These are phyloP conservation scores for Pterocles burchelli DNA, from an alignment of 2,113 vertebrate genomes.

Conservation along the genomic window DNA sequence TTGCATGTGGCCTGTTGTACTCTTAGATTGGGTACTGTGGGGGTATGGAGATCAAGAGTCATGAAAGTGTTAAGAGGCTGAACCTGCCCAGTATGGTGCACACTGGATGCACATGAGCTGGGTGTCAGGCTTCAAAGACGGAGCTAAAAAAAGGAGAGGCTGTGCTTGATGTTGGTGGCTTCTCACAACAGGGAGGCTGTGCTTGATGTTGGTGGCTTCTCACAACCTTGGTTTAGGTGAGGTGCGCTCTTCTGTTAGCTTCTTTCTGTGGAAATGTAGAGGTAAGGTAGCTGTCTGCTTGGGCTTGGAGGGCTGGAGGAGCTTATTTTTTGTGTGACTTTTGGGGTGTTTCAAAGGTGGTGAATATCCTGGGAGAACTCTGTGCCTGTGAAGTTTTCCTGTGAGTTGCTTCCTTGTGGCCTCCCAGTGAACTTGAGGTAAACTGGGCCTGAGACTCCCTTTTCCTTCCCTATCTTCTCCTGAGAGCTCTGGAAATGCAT, in stretches of 20 bases:
- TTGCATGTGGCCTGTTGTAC: not conserved
- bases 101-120: not conserved
- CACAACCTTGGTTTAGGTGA: accelerated
- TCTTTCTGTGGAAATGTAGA: not conserved
- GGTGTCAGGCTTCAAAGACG: not conserved
- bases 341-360: not conserved
- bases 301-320: not conserved
- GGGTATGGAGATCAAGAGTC: not conserved
- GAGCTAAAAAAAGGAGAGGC: not conserved
- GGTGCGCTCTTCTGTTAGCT: not conserved
- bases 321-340: not conserved
- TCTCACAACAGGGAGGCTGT: not conserved
- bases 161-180: not conserved
- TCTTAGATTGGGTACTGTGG: accelerated
- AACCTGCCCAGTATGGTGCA: not conserved
- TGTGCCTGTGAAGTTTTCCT: not conserved
- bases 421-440: not conserved
- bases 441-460: not conserved
- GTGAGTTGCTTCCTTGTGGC: not conserved
- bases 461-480: not conserved
- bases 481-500: not conserved
- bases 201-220: not conserved
- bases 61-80: not conserved
- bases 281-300: not conserved
- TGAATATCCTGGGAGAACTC: not conserved